Percentiles rank a stretch among this genome's conserved stretches.
These are phyloP conservation scores for Octopus sinensis DNA, from an alignment of 1,140 invertebrate genomes.

Conservation along the genomic window DNA sequence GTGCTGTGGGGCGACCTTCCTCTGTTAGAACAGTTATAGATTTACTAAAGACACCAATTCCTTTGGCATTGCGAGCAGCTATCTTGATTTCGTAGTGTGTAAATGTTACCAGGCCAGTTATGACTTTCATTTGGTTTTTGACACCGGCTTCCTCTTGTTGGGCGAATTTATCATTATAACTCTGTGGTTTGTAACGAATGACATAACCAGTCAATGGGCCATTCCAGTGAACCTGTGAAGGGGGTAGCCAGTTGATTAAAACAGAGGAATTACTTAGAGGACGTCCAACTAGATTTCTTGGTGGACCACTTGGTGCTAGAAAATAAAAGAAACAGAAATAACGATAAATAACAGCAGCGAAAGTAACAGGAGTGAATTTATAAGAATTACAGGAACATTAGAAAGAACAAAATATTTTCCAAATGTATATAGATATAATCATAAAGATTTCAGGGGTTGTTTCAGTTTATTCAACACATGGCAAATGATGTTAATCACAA, in stretches of 20 bases:
- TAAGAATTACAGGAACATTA: too few relatives aligned
- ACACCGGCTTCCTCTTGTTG: conserved; percentile 74
- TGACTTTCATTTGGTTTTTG: conserved; percentile 26
- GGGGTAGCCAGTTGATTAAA: conserved; percentile 95
- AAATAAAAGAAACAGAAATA: neutral
- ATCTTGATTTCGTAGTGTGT: conserved; percentile 95
- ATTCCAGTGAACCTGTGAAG: conserved; percentile 86
- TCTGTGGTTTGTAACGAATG: conserved; percentile 83
- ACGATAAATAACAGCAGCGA: too few relatives aligned
- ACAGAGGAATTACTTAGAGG: conserved; percentile 72
- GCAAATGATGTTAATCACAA: too few relatives aligned
- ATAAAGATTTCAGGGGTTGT: too few relatives aligned
- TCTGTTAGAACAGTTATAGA: conserved; percentile 85
- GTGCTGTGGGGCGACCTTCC: conserved; percentile 88
- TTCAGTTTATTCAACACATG: too few relatives aligned
- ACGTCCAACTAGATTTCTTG: conserved; percentile 43
- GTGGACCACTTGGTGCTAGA: conserved; percentile 50
- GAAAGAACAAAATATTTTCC: too few relatives aligned
- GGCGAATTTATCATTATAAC: conserved; percentile 79
- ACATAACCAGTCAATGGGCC: conserved; percentile 91
- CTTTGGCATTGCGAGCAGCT: conserved; percentile 95
- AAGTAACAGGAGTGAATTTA: too few relatives aligned
- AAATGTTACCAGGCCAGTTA: conserved; percentile 42
- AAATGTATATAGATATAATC: too few relatives aligned
- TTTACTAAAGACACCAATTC: conserved; percentile 88